phyloP scores from a whole-genome alignment of 2,797 vertebrate species.

The Chlorospingus flavigularis region DNA sequence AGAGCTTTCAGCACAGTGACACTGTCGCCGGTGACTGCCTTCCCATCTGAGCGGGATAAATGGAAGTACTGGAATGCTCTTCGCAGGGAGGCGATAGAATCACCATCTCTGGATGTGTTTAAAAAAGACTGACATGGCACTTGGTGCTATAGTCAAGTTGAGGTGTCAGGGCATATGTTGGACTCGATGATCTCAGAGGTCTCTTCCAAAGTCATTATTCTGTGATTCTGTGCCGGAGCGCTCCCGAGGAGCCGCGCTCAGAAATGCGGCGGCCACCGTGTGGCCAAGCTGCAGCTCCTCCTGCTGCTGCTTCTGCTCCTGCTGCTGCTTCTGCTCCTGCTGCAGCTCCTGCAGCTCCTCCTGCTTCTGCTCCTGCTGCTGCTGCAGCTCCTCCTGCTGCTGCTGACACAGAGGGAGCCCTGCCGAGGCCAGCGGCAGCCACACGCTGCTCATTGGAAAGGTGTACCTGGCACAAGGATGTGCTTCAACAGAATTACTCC shows the following conservation, averaged over 20 bases:
- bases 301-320: background rate
- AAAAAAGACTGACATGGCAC: background rate
- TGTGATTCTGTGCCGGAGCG: background rate
- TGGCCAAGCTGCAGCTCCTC: background rate
- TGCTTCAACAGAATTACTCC: background rate
- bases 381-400: accelerated
- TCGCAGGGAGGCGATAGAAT: background rate
- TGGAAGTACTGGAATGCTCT: background rate
- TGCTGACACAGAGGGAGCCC: background rate
- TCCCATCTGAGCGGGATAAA: background rate
- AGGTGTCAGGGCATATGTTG: background rate
- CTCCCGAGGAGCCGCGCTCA: background rate
- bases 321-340: accelerated
- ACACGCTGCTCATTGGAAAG: background rate
- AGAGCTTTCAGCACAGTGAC: background rate
- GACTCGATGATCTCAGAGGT: background rate
- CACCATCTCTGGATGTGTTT: background rate
- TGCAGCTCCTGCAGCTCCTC: accelerated
- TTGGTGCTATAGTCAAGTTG: background rate
- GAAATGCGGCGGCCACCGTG: constrained; percentile 27
- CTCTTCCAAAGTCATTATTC: background rate
- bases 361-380: background rate
- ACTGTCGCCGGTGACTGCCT: background rate
- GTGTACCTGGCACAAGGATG: background rate
- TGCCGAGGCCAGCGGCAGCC: background rate